Percentiles rank a stretch among this genome's conserved stretches.
These are phyloP conservation scores for Prosopocoilus inquinatus DNA, from an alignment of 2,888 invertebrate genomes.

Conservation along the genomic window DNA sequence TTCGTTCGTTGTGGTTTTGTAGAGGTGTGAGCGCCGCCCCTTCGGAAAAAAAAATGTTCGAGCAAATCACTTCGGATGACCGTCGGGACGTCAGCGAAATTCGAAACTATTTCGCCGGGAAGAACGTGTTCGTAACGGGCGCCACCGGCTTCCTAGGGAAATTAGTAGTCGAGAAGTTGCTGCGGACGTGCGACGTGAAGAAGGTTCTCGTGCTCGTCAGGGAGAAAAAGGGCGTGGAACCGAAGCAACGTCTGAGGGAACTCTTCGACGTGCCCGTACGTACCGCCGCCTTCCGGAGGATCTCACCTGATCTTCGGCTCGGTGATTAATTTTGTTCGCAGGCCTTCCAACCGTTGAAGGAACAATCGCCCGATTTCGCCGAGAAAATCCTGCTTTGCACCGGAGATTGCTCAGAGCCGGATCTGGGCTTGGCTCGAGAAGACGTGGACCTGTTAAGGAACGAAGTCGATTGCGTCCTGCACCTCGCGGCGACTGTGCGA, in stretches of 20 bases:
- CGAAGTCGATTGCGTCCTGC: conserved; percentile 72
- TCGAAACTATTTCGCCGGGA: neutral
- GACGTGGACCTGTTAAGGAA: conserved; percentile 62
- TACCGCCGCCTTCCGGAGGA: conserved; percentile 23
- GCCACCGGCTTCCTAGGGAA: conserved; percentile 25
- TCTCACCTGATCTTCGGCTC: neutral
- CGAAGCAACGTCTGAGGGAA: conserved; percentile 49
- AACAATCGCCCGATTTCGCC: conserved; percentile 58
- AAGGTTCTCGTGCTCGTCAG: conserved; percentile 40
- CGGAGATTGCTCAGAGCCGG: conserved; percentile 66
- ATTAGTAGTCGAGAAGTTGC: conserved; percentile 40
- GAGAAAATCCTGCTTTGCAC: conserved; percentile 67
- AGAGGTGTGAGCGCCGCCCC: too few species aligned
- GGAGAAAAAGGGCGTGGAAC: conserved; percentile 40
- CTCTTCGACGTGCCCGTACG: conserved; percentile 44
- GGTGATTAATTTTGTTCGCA: conserved; percentile 34
- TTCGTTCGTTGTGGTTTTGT: too few species aligned
- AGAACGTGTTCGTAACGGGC: neutral
- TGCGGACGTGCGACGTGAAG: conserved; percentile 36
- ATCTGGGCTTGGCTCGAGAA: conserved; percentile 60
- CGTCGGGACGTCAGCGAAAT: neutral
- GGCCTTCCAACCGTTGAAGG: conserved; percentile 57
- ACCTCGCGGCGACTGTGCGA: conserved; percentile 89
- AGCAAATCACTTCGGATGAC: neutral
- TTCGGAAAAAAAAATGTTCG: neutral